Percentiles rank a stretch among this genome's conserved stretches.
Conservation (phyloP, 2,888 invertebrate species). For the Orthonevra nobilis region DNA sequence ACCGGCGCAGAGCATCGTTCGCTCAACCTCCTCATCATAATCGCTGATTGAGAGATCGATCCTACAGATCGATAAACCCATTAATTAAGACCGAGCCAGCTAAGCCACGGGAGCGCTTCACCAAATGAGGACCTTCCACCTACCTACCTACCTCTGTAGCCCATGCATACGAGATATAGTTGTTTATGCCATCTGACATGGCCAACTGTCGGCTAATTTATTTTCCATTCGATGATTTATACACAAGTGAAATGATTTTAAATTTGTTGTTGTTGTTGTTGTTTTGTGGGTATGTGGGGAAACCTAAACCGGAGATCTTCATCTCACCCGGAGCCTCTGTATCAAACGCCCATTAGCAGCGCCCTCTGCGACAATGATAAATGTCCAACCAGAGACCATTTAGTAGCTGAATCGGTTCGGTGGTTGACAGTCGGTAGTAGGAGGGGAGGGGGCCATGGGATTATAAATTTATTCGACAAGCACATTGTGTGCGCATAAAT, state of each 20-base stretch:
- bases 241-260: slow-evolving; percentile 54
- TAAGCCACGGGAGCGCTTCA: neutral
- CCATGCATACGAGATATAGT: slow-evolving; percentile 45
- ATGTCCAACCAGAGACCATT: slow-evolving; percentile 64
- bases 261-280: slow-evolving; percentile 42
- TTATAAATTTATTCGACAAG: slow-evolving; percentile 69
- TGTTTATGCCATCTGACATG: slow-evolving; percentile 67
- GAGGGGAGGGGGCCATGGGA: slow-evolving; percentile 21
- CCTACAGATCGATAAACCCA: slow-evolving; percentile 66
- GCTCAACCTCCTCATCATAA: slow-evolving; percentile 57
- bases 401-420: slow-evolving; percentile 49
- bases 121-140: neutral
- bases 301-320: slow-evolving; percentile 60
- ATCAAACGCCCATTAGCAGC: slow-evolving; percentile 67
- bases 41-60: slow-evolving; percentile 68
- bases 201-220: slow-evolving; percentile 69
- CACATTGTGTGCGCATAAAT: slow-evolving; percentile 68
- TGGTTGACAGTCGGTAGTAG: too few relatives aligned
- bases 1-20: slow-evolving; percentile 52
- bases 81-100: slow-evolving; percentile 45
- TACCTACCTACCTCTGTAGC: too few relatives aligned
- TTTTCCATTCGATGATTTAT: slow-evolving; percentile 63
- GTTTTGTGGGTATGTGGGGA: slow-evolving; percentile 9
- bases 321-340: slow-evolving; percentile 38
- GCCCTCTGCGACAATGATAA: slow-evolving; percentile 64